Conservation (phyloP, 92 coral and sea anemone genomes). For the Diadumene lineata region DNA sequence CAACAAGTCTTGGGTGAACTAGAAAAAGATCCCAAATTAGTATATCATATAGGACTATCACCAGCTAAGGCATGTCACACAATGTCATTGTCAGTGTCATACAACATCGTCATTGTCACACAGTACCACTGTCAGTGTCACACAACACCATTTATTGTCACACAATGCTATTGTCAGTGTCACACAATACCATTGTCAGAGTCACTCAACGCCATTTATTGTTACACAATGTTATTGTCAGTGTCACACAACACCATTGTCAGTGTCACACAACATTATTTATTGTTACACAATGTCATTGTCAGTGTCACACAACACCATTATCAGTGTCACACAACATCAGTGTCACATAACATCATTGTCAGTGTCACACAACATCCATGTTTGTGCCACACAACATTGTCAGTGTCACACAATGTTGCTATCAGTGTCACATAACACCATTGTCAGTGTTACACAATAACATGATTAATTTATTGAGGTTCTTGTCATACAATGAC, state of each 20-base stretch:
- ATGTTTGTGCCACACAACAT: not conserved
- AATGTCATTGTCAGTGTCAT: too few relatives aligned
- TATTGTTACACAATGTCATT: not conserved
- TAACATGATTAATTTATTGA: not conserved
- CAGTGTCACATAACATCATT: too few relatives aligned
- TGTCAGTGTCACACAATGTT: not conserved
- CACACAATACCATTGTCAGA: not conserved
- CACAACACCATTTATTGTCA: not conserved
- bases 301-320: conserved; percentile 1
- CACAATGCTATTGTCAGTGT: not conserved
- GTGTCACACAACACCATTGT: not conserved
- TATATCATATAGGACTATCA: conserved; percentile 93
- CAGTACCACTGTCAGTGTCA: not conserved
- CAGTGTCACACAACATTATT: not conserved
- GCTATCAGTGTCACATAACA: not conserved
- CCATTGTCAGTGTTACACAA: not conserved
- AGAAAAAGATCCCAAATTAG: conserved; percentile 96
- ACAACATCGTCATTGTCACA: not conserved
- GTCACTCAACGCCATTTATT: not conserved
- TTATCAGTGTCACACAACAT: not conserved
- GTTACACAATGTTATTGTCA: not conserved
- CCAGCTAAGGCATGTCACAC: conserved; percentile 81
- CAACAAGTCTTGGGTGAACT: conserved; percentile 95
- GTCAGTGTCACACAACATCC: not conserved
- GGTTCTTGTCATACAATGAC: too few relatives aligned